Conservation (phyloP, 2,888 invertebrate species). For the Boloria euphrosyne region DNA sequence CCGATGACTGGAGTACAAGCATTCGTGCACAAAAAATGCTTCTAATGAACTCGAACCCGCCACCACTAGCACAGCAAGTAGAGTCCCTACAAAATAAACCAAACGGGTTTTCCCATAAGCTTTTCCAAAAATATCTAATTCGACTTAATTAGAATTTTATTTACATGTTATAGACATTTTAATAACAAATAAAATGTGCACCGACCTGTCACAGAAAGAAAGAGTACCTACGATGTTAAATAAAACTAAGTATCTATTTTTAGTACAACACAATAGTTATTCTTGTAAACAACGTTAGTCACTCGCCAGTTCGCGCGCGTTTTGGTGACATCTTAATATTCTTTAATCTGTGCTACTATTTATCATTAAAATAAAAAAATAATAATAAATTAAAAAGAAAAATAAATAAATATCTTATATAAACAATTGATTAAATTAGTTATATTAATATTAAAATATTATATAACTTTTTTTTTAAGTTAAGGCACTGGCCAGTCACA, state of each 20-base stretch:
- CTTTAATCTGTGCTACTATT: not conserved
- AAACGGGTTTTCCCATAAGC: no score
- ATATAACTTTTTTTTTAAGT: not conserved
- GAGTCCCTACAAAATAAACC: no score
- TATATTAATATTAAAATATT: not conserved
- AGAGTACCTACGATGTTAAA: conserved; percentile 33
- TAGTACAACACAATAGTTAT: conserved; percentile 42
- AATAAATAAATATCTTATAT: not conserved
- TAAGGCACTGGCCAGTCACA: conserved; percentile 4
- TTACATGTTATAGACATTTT: not conserved
- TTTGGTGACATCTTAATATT: conserved; percentile 12
- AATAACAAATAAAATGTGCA: conserved; percentile 28
- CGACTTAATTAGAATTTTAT: no score
- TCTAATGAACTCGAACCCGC: no score
- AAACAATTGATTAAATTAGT: not conserved
- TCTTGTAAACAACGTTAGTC: conserved; percentile 39
- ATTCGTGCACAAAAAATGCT: no score
- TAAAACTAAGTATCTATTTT: conserved; percentile 40
- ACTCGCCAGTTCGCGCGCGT: conserved; percentile 28
- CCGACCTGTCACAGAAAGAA: conserved; percentile 23
- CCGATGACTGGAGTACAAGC: no score
- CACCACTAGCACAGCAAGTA: no score
- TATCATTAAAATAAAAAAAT: conserved; percentile 1
- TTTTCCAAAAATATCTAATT: no score
- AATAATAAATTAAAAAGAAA: no score